Base-by-base conservation (phyloP, 1,140 invertebrate species). In the Bombus impatiens region DNA sequence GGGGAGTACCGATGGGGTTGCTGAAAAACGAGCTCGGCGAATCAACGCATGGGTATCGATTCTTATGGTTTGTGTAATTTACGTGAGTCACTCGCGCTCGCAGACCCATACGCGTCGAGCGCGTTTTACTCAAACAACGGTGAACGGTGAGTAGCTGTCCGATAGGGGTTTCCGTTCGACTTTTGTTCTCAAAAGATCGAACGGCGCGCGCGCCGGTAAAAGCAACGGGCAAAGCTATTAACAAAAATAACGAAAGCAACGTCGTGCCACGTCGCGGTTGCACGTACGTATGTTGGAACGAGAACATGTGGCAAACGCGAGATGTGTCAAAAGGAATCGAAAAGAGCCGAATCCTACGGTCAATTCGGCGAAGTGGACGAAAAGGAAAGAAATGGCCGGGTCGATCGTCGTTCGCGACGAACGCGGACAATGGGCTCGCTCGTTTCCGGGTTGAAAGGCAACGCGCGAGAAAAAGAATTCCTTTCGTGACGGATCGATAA, bases 401-500 rank as follows among this genome's bases (percentile, higher is more conserved):
- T 53, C 47, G 47, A 53, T 53, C 47, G 47, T 22, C 1, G 47
- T 53, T 53, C 5, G 47, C 47, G 18, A 22, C 47, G 47, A 53
- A 53, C 47, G 47, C 47, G 47, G 47, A 53, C 47, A 53, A 53
- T 53, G 18, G 47, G 47, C 18, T 53, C 47, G 47, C 5, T 81
- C 47, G 83, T 77, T 88, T 84, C 74, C 83, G 80, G 88, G 70
- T 86, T 79, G 87, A 86, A 88, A 85, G 77, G 78, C 72, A 72
- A 88, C 77, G 74, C 77, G 72, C 88, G 77, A 62, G 68, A 87
- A 87, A 68, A 83, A 71, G 68, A 86, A 74, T 88, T 89, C 75
- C 75, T 89, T 67, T 84, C 88, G 70, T 35, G 78, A 44, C 65
- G 71, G 80, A 89, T 89, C 88, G 88, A 89, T 89, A 89, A 86